These are phyloP conservation scores for Drosophila murphyi DNA, from an alignment of 1,140 invertebrate genomes.

Conservation along the genomic window DNA sequence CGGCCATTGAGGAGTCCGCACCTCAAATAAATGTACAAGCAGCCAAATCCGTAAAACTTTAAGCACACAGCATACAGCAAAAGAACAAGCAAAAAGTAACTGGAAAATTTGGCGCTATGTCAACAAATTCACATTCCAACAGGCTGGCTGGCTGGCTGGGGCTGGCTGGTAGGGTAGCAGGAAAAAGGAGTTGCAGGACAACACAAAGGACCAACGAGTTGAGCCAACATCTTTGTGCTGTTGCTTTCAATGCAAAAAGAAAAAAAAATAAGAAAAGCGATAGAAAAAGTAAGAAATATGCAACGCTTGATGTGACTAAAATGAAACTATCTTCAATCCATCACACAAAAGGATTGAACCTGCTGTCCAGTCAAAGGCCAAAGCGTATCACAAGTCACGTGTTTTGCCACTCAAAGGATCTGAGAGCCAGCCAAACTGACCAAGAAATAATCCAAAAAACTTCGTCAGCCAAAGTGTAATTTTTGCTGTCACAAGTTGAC, in stretches of 20 bases:
- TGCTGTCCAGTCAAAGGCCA: conserved; percentile 8
- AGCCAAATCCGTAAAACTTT: conserved; percentile 54
- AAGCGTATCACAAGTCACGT: conserved; percentile 33
- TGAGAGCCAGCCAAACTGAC: conserved; percentile 1
- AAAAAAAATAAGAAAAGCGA: neutral
- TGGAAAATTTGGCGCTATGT: conserved; percentile 79
- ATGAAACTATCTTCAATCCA: conserved; percentile 35
- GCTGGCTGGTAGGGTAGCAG: no score
- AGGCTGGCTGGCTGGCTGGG: conserved; percentile 12
- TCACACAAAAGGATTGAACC: conserved; percentile 22
- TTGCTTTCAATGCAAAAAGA: conserved; percentile 39
- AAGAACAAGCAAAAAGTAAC: conserved; percentile 72
- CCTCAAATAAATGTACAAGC: conserved; percentile 50
- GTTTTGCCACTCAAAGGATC: conserved; percentile 14
- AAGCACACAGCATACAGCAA: conserved; percentile 39
- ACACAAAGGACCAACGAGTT: conserved; percentile 50
- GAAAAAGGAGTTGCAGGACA: conserved; percentile 1
- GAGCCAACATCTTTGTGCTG: conserved; percentile 33
- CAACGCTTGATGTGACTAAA: conserved; percentile 23
- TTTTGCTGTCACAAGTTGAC: conserved; percentile 46
- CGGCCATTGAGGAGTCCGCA: conserved; percentile 43
- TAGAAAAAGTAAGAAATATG: conserved; percentile 3
- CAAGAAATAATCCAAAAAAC: neutral
- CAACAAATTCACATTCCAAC: conserved; percentile 65
- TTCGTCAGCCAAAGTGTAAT: conserved; percentile 31